A percentile compares a stretch with the other conserved stretches of the same genome.
Evolutionary conservation across 2,113 vertebrate genomes (phyloP).

Genomic region (Cathartes aura): DNA sequence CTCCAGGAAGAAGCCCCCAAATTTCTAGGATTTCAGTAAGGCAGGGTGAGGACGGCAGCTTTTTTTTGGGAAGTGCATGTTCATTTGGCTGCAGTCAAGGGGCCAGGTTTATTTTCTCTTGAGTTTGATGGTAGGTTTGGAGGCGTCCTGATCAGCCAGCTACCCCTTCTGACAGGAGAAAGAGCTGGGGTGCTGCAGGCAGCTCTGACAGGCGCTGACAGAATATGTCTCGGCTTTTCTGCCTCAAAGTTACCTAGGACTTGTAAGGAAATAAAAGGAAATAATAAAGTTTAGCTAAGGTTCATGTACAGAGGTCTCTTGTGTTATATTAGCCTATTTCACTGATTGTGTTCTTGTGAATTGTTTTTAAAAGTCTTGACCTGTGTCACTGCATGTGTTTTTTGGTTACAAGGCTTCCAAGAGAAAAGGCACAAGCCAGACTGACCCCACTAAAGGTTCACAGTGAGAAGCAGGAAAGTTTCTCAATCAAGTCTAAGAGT

Average conservation of each 20-base stretch:
- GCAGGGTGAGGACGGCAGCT: neutral
- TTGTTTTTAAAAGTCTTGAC: neutral
- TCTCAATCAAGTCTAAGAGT: neutral
- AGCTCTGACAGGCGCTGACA: neutral
- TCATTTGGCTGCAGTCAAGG: neutral
- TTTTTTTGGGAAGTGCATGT: accelerated
- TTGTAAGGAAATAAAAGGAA: neutral
- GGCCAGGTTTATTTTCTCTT: neutral
- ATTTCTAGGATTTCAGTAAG: neutral
- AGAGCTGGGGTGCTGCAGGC: neutral
- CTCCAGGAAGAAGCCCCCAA: neutral
- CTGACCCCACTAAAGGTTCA: neutral
- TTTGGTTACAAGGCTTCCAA: neutral
- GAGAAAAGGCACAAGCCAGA: neutral
- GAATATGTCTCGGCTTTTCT: neutral
- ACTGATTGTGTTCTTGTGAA: neutral
- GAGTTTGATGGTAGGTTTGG: neutral
- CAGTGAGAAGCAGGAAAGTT: neutral
- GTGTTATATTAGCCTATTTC: neutral
- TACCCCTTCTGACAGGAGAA: neutral
- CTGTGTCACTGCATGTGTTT: neutral
- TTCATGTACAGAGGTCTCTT: neutral
- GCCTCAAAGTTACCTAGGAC: neutral
- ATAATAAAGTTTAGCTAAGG: neutral
- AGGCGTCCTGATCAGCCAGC: neutral